Conservation (phyloP, 2,797 vertebrate genomes). For the Gymnoscopelus braueri region DNA sequence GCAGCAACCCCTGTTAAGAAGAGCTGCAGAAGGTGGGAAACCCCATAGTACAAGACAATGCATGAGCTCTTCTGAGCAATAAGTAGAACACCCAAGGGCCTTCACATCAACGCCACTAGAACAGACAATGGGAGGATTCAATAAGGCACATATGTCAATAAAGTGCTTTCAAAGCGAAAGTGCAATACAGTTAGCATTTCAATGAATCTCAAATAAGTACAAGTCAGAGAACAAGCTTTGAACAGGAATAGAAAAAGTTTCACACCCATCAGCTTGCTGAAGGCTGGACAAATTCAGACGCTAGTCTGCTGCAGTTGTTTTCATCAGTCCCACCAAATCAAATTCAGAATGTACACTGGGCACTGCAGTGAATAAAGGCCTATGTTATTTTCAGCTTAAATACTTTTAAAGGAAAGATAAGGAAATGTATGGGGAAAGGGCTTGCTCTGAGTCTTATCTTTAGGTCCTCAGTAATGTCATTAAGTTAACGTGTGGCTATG, state of each 20-base stretch:
- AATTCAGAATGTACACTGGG: neutral
- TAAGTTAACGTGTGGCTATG: too few relatives aligned
- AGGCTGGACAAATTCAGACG: slow-evolving; percentile 33
- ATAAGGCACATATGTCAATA: slow-evolving; percentile 38
- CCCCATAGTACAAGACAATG: slow-evolving; percentile 52
- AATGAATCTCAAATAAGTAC: slow-evolving; percentile 61
- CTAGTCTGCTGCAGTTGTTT: slow-evolving; percentile 33
- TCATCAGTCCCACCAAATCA: slow-evolving; percentile 5
- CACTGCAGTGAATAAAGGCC: neutral
- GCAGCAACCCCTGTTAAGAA: slow-evolving; percentile 52
- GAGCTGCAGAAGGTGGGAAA: slow-evolving; percentile 39
- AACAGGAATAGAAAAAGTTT: slow-evolving; percentile 29
- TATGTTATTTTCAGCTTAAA: neutral
- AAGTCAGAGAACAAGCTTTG: slow-evolving; percentile 8
- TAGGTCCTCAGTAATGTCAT: neutral
- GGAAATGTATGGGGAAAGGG: neutral
- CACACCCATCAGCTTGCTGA: slow-evolving; percentile 23
- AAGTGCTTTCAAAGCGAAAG: slow-evolving; percentile 56
- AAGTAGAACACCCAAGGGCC: slow-evolving; percentile 47
- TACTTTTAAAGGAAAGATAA: slow-evolving; percentile 7
- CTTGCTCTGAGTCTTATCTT: neutral
- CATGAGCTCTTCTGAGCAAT: slow-evolving; percentile 45
- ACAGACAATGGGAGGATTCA: slow-evolving; percentile 63
- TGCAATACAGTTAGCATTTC: slow-evolving; percentile 66
- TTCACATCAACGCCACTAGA: slow-evolving; percentile 54